phyloP scores from a whole-genome alignment of 2,113 vertebrate species.

The Cryptomyrus ogoouensis region DNA sequence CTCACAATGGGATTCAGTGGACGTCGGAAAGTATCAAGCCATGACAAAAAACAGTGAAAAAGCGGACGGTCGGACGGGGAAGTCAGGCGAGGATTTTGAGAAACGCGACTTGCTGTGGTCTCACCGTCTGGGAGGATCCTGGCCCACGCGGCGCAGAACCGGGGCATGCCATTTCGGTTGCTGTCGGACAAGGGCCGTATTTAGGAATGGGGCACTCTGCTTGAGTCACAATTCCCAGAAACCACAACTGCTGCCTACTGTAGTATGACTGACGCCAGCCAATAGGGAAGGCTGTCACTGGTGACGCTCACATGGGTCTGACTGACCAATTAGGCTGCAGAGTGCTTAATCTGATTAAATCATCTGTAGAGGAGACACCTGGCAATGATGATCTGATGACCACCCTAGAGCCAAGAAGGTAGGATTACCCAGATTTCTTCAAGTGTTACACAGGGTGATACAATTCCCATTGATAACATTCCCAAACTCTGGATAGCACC shows the following conservation, averaged over 20 bases:
- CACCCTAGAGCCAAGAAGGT: background rate
- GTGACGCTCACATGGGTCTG: background rate
- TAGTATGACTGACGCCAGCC: background rate
- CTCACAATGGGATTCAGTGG: background rate
- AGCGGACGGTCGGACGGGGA: background rate
- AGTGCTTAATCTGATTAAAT: background rate
- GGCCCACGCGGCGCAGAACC: background rate
- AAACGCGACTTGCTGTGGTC: background rate
- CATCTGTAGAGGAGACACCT: background rate
- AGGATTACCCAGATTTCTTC: background rate
- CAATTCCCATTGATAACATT: background rate
- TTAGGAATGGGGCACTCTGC: background rate
- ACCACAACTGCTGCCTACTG: background rate
- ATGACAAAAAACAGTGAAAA: background rate
- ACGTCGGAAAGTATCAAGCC: background rate
- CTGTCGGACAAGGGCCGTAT: background rate
- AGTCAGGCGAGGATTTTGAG: background rate
- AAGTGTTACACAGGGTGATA: background rate
- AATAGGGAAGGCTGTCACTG: background rate
- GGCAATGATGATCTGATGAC: background rate
- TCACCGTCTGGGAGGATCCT: background rate
- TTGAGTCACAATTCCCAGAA: background rate
- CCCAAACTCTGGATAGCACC: background rate
- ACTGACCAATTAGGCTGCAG: background rate
- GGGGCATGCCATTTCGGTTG: too few relatives aligned